A percentile compares a stretch with the other conserved stretches of the same genome.
Conservation (phyloP, 2,113 vertebrate genomes). For the Halichoerus grypus region DNA sequence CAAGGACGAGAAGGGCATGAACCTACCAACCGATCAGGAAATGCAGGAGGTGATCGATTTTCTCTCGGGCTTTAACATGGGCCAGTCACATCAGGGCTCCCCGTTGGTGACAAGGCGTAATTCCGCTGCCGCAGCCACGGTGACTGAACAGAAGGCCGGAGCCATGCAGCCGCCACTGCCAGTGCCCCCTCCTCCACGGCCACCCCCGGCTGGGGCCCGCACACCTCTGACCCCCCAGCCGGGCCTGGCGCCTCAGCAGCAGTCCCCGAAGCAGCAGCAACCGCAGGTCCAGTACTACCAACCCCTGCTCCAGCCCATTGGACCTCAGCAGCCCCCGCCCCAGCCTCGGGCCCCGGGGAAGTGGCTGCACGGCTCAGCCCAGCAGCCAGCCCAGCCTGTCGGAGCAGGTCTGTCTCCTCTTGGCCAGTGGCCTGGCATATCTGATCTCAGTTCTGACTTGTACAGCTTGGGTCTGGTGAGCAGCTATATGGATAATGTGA, state of each 20-base stretch:
- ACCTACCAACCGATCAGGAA: constrained; percentile 98
- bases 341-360: constrained; percentile 91
- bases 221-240: constrained; percentile 90
- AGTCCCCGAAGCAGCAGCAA: constrained; percentile 90
- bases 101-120: constrained; percentile 96
- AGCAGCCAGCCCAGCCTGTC: constrained; percentile 90
- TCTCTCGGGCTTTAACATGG: constrained; percentile 99
- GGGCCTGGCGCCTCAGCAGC: constrained; percentile 88
- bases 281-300: constrained; percentile 95
- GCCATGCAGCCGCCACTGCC: constrained; percentile 87
- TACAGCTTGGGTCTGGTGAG: constrained; percentile 98
- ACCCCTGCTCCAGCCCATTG: constrained; percentile 95
- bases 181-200: constrained; percentile 69
- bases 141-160: constrained; percentile 93
- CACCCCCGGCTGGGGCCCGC: constrained; percentile 89
- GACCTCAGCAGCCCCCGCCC: constrained; percentile 81
- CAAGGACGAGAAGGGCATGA: constrained; percentile 97
- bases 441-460: constrained; percentile 96
- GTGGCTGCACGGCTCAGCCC: constrained; percentile 92
- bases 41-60: constrained; percentile 99
- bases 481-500: constrained; percentile 98
- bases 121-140: constrained; percentile 93
- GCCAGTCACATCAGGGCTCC: constrained; percentile 98
- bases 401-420: constrained; percentile 93
- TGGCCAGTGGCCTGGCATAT: constrained; percentile 94